phyloP scores from a whole-genome alignment of 92 coral and sea anemone genomes.

The Scolanthus callimorphus region DNA sequence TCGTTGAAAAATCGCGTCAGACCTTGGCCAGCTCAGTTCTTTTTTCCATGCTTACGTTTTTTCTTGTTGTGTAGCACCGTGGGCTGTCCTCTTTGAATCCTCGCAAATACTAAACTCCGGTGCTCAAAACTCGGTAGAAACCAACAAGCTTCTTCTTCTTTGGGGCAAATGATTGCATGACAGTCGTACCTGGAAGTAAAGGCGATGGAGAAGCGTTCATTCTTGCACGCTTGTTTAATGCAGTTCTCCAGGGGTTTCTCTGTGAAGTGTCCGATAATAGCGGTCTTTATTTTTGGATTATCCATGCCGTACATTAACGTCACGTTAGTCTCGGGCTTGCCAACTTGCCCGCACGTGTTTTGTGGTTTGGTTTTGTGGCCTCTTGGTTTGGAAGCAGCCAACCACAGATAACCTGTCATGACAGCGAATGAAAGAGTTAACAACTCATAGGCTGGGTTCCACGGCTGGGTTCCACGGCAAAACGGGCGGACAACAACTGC shows the following conservation, averaged over 20 bases:
- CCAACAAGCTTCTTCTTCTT: constrained; percentile 25
- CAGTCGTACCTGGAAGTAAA: constrained; percentile 40
- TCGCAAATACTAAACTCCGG: constrained; percentile 39
- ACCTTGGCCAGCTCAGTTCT: no score
- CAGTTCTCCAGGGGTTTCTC: constrained; percentile 21
- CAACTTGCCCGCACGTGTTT: constrained; percentile 19
- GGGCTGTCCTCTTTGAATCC: constrained; percentile 16
- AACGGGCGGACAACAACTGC: no score
- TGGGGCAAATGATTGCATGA: constrained; percentile 27
- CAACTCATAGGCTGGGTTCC: no score
- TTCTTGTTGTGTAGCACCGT: neutral
- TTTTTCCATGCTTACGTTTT: neutral
- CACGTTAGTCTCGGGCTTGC: constrained; percentile 25
- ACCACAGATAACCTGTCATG: no score
- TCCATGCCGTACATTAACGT: constrained; percentile 35
- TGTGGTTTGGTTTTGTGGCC: neutral
- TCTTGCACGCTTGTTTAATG: constrained; percentile 35
- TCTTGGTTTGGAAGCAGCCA: neutral
- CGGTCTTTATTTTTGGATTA: constrained; percentile 10
- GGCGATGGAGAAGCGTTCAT: constrained; percentile 26
- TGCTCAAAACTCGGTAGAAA: constrained; percentile 23
- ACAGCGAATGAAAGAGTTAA: no score
- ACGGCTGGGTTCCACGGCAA: no score
- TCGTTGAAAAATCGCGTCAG: no score
- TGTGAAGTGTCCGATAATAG: constrained; percentile 30